phyloP scores from a whole-genome alignment of 2,113 vertebrate genomes.

The Zosterops japonicus region DNA sequence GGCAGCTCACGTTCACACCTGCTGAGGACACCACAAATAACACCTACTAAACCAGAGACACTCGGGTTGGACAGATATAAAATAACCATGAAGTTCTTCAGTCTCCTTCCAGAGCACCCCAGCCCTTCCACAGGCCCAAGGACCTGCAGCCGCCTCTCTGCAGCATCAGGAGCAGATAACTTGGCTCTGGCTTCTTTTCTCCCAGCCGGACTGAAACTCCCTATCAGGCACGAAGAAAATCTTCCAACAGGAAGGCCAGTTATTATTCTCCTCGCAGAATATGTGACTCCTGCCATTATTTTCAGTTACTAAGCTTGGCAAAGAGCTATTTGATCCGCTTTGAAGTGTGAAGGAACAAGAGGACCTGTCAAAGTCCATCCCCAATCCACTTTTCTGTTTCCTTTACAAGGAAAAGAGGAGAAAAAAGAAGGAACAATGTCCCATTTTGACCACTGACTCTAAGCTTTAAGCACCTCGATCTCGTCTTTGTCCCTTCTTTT shows the following conservation, averaged over 20 bases:
- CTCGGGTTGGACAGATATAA: neutral
- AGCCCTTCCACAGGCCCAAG: neutral
- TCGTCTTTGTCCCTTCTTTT: neutral
- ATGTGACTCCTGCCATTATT: accelerated
- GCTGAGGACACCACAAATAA: neutral
- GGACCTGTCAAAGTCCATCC: neutral
- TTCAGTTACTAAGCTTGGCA: neutral
- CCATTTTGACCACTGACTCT: neutral
- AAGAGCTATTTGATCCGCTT: neutral
- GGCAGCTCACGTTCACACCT: neutral
- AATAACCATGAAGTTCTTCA: neutral
- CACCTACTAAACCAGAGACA: neutral
- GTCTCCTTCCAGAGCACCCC: neutral
- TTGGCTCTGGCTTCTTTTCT: neutral
- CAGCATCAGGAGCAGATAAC: neutral
- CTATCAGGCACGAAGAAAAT: neutral
- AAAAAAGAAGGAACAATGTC: neutral
- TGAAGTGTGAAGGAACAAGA: neutral
- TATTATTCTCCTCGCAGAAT: neutral
- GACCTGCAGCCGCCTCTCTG: neutral
- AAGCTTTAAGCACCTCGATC: neutral
- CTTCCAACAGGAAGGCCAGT: neutral
- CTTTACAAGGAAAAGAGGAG: neutral
- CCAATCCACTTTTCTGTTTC: neutral
- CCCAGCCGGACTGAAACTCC: neutral